phyloP scores from a whole-genome alignment of 1,140 invertebrate genomes.

The Lethrus apterus region DNA sequence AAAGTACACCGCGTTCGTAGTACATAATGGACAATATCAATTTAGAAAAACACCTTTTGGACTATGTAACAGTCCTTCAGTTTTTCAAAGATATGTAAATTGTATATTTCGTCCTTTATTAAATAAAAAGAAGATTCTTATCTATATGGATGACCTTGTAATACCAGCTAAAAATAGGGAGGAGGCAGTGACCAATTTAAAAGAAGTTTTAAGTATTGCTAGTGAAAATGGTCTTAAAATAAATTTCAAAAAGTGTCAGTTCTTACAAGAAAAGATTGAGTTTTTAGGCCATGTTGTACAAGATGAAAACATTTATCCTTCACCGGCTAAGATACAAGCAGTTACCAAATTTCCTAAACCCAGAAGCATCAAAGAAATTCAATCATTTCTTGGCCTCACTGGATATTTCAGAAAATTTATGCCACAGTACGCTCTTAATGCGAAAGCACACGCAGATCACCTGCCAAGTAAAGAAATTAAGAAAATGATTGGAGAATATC shows the following conservation, averaged over 20 bases:
- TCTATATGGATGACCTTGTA: conserved; percentile 36
- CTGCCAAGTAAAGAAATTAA: too few relatives aligned
- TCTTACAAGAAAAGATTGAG: background rate
- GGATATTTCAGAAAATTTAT: conserved; percentile 37
- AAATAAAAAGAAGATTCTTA: conserved; percentile 13
- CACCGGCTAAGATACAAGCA: background rate
- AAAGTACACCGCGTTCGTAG: conserved; percentile 34
- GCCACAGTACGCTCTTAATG: conserved; percentile 25
- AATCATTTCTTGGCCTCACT: conserved; percentile 32
- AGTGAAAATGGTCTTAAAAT: background rate
- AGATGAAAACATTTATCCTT: background rate
- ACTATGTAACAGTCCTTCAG: conserved; percentile 20
- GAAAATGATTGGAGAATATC: too few relatives aligned
- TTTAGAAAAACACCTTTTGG: conserved; percentile 35
- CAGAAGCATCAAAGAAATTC: conserved; percentile 14
- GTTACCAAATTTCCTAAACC: too few relatives aligned
- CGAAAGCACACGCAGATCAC: too few relatives aligned
- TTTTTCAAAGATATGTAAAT: conserved; percentile 17
- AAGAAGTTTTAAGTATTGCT: background rate
- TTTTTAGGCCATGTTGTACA: conserved; percentile 1
- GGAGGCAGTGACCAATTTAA: background rate
- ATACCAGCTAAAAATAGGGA: conserved; percentile 20
- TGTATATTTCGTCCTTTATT: conserved; percentile 15
- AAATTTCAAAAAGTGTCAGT: conserved; percentile 2
- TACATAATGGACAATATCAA: conserved; percentile 23